Base-by-base conservation (phyloP, 2,888 invertebrate genomes). In the Tiphia femorata region DNA sequence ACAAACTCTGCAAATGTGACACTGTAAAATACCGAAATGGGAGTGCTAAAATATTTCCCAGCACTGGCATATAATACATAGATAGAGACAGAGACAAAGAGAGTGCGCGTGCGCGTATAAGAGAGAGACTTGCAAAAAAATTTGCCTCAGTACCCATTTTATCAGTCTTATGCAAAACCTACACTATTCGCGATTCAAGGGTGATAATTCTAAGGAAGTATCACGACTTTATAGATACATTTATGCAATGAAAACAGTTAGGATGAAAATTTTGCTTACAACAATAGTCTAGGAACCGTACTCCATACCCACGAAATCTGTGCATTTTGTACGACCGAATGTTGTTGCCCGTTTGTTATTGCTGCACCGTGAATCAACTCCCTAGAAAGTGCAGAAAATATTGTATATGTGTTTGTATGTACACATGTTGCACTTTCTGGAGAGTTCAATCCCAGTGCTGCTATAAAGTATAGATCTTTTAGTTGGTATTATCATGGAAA, bases 91-190 rank as follows among this genome's bases (percentile, higher is more conserved):
- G 14, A 21, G 29, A 51, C 21, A 37, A 27, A 43, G 46, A 40
- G 40, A 40, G 46, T 23, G 25, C 29, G 42, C 7, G 16, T 30
- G 40, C 27, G 21, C 5, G 38, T 30, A 17, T 43, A 6, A 42
- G 21, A 44, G 29, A 21, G 42, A 16, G 47, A 47, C 23, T 20
- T 8, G 21, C 30, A 29, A 30, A 27, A 30, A 35, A 20, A 29
- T 35, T 25, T 42, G 50, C 51, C 48, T 42, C 44, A 49, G 60
- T 58, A 65, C 64, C 42, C 51, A 61, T 62, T 62, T 56, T 55
- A 48, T 71, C 71, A 71, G 71, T 71, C 69, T 71, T 63, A 64
- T 62, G 46, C 37, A 37, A 23, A 54, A 44, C 33, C 27, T 25
- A 42, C 33, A 50, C 38, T 44, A 47, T 40, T 49, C 49, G 38